Evolutionary conservation across 92 coral and sea anemone species (phyloP).

Genomic region (Siderastrea siderea): DNA sequence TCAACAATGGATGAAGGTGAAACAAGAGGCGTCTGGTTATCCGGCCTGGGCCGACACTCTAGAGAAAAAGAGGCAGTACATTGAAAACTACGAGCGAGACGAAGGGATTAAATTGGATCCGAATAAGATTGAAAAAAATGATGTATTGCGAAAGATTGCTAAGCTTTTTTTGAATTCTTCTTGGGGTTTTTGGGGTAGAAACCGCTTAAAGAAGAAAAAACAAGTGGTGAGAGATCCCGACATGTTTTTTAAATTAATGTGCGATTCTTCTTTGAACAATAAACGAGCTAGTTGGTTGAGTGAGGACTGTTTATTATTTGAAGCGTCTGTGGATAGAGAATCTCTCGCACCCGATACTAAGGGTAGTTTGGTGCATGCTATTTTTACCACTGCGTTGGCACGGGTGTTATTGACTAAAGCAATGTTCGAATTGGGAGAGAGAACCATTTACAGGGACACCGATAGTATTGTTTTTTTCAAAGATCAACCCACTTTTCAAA

Average conservation of each 20-base stretch:
- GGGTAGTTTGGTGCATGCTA: background rate
- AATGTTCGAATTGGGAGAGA: constrained; percentile 1
- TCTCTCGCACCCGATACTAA: background rate
- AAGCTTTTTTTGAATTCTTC: constrained; percentile 12
- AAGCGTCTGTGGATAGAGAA: background rate
- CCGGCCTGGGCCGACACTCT: background rate
- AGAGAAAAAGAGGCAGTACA: background rate
- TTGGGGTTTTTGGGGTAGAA: constrained; percentile 41
- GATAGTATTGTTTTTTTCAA: too few species aligned
- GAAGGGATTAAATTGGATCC: constrained; percentile 6
- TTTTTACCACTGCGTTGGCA: constrained; percentile 21
- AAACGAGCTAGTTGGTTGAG: background rate
- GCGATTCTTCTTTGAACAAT: background rate
- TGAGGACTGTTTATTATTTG: background rate
- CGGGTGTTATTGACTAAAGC: constrained; percentile 8
- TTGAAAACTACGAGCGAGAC: background rate
- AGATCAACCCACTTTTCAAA: too few species aligned
- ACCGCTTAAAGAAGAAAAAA: background rate
- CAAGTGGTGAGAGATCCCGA: background rate
- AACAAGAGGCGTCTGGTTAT: constrained; percentile 25
- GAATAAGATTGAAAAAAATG: background rate
- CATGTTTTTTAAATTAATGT: background rate
- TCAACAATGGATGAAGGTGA: constrained; percentile 14
- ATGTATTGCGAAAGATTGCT: constrained; percentile 1
- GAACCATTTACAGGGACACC: constrained; percentile 48